Percentiles rank a stretch among this genome's conserved stretches.
These are phyloP conservation scores for Heliangelus exortis DNA, from an alignment of 2,797 vertebrate species.

Conservation along the genomic window DNA sequence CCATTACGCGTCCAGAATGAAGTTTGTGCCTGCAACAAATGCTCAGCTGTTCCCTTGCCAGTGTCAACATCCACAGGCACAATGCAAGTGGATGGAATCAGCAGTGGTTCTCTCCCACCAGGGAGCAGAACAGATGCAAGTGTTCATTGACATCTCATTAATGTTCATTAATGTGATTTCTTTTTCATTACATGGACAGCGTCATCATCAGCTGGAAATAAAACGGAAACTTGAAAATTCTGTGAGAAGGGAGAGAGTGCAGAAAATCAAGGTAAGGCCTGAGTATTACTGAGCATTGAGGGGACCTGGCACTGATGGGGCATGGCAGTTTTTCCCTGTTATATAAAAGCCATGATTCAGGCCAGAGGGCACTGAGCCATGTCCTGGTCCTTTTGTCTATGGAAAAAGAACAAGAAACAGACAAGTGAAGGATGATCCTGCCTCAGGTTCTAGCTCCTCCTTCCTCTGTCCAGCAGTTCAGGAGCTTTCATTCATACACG, in stretches of 20 bases:
- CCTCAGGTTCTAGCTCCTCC: neutral
- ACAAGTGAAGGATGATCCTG: neutral
- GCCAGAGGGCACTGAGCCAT: neutral
- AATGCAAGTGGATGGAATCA: neutral
- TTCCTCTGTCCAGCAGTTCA: neutral
- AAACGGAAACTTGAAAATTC: slow-evolving; percentile 86
- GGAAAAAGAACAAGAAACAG: neutral
- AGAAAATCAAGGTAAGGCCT: slow-evolving; percentile 84
- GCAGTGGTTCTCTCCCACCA: neutral
- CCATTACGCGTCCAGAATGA: accelerated
- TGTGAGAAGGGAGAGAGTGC: slow-evolving; percentile 79
- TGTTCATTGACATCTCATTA: neutral
- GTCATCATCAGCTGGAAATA: slow-evolving; percentile 85
- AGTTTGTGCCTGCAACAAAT: neutral
- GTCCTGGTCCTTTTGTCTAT: neutral
- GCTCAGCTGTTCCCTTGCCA: neutral
- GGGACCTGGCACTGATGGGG: neutral
- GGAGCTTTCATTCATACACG: neutral
- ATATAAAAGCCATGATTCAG: neutral
- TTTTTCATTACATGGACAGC: slow-evolving; percentile 69
- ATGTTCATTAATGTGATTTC: neutral
- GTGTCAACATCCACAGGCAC: neutral
- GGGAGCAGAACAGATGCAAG: neutral
- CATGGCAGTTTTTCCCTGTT: neutral
- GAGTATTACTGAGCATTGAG: neutral